These are phyloP conservation scores for Dermochelys coriacea DNA, from an alignment of 2,797 vertebrate genomes.

Conservation along the genomic window DNA sequence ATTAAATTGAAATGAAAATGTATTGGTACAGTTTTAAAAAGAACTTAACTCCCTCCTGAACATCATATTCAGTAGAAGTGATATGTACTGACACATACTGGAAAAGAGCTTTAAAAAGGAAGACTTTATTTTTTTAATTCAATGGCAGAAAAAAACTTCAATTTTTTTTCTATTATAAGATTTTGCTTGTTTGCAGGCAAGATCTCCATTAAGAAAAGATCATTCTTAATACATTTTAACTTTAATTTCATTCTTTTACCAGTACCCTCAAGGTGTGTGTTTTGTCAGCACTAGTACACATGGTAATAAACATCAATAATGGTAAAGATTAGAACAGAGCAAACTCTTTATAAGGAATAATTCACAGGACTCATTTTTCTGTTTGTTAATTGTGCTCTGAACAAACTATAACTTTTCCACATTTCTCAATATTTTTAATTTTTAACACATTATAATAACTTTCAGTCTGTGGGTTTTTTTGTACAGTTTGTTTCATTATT, in stretches of 20 bases:
- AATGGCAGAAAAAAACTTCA: background rate
- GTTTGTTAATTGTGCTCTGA: background rate
- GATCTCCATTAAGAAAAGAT: background rate
- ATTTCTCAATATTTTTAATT: background rate
- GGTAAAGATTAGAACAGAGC: conserved; percentile 38
- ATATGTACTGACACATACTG: background rate
- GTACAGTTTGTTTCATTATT: background rate
- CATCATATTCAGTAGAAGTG: background rate
- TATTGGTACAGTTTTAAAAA: background rate
- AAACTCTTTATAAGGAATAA: conserved; percentile 11
- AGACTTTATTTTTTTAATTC: conserved; percentile 10
- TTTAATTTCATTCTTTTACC: conserved; percentile 46
- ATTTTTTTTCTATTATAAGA: conserved; percentile 8
- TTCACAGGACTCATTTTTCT: conserved; percentile 37
- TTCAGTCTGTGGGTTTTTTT: background rate
- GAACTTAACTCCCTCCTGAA: background rate
- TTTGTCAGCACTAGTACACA: background rate
- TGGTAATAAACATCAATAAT: conserved; percentile 37
- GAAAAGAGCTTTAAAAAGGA: conserved; percentile 7
- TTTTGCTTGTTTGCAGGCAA: conserved; percentile 33
- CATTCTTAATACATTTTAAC: conserved; percentile 47
- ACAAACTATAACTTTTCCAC: background rate
- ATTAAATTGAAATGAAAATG: conserved; percentile 30
- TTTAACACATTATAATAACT: conserved; percentile 6
- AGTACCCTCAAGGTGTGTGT: background rate